Conservation (phyloP, 2,113 vertebrate genomes). For the Nycticorax nycticorax region DNA sequence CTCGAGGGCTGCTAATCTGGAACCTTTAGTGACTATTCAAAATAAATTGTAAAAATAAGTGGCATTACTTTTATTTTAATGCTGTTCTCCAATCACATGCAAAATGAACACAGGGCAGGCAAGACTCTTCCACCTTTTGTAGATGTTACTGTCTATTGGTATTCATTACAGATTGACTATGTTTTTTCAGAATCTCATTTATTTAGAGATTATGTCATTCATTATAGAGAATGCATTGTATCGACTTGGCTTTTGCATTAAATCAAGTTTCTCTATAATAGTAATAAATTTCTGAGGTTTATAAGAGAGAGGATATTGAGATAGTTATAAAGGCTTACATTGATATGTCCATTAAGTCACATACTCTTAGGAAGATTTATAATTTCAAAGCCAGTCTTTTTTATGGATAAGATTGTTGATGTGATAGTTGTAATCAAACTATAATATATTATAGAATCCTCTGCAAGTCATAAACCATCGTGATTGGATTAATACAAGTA, state of each 20-base stretch:
- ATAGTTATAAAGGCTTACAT: not conserved
- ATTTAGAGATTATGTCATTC: not conserved
- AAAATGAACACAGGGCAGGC: not conserved
- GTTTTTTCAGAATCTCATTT: not conserved
- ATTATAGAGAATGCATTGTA: not conserved
- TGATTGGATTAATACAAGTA: not conserved
- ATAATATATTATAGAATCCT: not conserved
- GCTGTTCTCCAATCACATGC: not conserved
- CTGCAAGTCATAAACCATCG: not conserved
- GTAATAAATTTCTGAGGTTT: not conserved
- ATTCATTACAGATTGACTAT: not conserved
- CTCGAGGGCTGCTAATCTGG: not conserved
- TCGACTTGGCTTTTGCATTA: not conserved
- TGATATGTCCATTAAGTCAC: not conserved
- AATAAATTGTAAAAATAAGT: not conserved
- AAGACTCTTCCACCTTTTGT: not conserved
- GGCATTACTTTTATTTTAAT: not conserved
- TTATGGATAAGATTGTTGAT: not conserved
- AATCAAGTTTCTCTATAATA: conserved; percentile 10
- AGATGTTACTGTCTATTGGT: not conserved
- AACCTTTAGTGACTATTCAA: not conserved
- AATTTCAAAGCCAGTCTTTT: not conserved
- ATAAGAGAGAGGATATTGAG: not conserved
- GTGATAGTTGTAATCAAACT: not conserved
- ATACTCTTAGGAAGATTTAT: not conserved